Evolutionary conservation across 1,140 invertebrate species (phyloP), one percentile per base, ranked within the genome.

Genomic region (Aphelenchoides avenae): DNA sequence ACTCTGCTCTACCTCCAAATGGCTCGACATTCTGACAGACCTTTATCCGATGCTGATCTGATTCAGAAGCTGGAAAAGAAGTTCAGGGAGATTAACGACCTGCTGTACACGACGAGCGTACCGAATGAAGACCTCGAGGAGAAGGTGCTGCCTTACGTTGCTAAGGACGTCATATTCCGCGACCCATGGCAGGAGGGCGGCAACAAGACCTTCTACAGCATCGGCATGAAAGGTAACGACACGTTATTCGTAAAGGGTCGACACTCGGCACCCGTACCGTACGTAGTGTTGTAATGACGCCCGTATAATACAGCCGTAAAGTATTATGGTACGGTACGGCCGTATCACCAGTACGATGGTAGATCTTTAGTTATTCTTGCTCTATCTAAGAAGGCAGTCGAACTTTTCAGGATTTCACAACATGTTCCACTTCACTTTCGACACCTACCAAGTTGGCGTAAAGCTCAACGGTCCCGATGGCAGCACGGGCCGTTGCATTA

Each of bases 161-260:
- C 43, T 15, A 31, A 46, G 5, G 43, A 46, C 43, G n/a, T 46
- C 5, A 15, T 46, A 18, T 46, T 46, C n/a, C n/a, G 34, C 27
- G 43, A 46, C 43, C 43, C 43, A n/a, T 46, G 43, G 43, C 43
- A 46, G 13, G n/a, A 34, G 13, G n/a, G 3, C 34, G n/a, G 43
- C n/a, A 46, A 15, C 26, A 46, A 46, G 34, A 24, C 3, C 13
- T 18, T 34, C n/a, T 46, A 46, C 13, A 46, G 26, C 34, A 15
- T 46, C 34, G 43, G 43, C 43, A 46, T 46, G 43, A 46, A 46
- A n/a, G 43, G 43, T n/a, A n/a, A n/a, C n/a, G n/a, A n/a, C n/a
- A n/a, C n/a, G n/a, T n/a, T n/a, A n/a, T n/a, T n/a, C n/a, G n/a
- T n/a, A n/a, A n/a, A n/a, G n/a, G n/a, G n/a, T n/a, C n/a, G n/a